phyloP scores from a whole-genome alignment of 1,140 invertebrate genomes.

The Nasonia giraulti region DNA sequence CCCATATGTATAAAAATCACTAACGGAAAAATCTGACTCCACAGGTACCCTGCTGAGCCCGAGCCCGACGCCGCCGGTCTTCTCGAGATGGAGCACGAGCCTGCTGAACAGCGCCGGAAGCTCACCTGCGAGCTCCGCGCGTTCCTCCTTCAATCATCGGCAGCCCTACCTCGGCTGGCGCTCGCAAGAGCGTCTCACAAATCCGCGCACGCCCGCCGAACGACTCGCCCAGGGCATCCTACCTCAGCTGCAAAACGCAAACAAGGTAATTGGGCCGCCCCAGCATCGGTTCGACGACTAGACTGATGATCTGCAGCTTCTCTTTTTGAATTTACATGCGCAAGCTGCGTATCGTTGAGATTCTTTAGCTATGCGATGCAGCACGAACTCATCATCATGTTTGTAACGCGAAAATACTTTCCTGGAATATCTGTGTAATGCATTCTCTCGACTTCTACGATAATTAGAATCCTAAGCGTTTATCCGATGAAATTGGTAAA shows the following conservation, averaged over 20 bases:
- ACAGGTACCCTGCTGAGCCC: slow-evolving; percentile 71
- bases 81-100: slow-evolving; percentile 90
- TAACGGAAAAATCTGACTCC: neutral
- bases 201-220: slow-evolving; percentile 88
- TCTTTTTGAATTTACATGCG: neutral
- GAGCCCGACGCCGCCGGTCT: slow-evolving; percentile 75
- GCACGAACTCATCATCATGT: too few species aligned
- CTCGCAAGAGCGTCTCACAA: slow-evolving; percentile 86
- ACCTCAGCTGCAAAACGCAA: slow-evolving; percentile 71
- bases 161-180: slow-evolving; percentile 93
- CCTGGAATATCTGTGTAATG: neutral
- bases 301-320: neutral
- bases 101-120: slow-evolving; percentile 85
- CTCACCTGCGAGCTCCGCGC: slow-evolving; percentile 79
- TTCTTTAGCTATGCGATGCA: too few species aligned
- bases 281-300: neutral
- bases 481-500: neutral
- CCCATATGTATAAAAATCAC: neutral
- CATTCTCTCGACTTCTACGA: neutral
- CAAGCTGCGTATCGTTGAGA: neutral
- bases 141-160: slow-evolving; percentile 79
- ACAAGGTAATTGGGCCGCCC: slow-evolving; percentile 61
- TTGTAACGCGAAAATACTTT: too few species aligned
- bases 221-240: slow-evolving; percentile 77
- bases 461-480: neutral